phyloP scores from a whole-genome alignment of 2,113 vertebrate species.

The Eurypyga helias region DNA sequence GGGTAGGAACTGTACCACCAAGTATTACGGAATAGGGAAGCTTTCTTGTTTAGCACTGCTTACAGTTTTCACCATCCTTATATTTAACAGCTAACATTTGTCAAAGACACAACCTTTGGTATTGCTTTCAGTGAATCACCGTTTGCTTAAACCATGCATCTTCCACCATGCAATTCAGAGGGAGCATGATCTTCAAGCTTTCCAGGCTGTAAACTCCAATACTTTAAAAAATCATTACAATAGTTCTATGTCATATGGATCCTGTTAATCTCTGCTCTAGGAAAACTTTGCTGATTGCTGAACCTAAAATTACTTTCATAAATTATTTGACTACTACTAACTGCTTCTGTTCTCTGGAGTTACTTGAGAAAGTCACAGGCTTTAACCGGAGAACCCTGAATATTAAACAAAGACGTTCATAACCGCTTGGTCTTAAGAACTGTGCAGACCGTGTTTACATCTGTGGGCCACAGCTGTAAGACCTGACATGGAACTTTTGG shows the following conservation, averaged over 20 bases:
- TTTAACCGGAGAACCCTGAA: not conserved
- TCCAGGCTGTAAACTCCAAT: not conserved
- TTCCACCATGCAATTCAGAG: not conserved
- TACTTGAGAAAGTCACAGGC: not conserved
- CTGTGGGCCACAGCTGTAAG: not conserved
- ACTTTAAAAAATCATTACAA: not conserved
- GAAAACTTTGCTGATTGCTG: not conserved
- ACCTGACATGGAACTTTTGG: not conserved
- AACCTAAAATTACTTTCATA: not conserved
- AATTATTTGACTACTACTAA: not conserved
- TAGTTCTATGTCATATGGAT: not conserved
- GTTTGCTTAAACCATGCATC: not conserved
- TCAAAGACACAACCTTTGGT: not conserved
- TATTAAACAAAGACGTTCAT: not conserved
- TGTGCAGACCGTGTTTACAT: not conserved
- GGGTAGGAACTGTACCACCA: not conserved
- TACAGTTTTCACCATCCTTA: not conserved
- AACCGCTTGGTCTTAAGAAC: not conserved
- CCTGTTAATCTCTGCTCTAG: not conserved
- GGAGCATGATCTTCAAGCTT: not conserved
- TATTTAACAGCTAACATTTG: not conserved
- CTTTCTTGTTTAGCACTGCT: not conserved
- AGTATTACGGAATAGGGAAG: not conserved
- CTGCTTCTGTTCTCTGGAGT: not conserved
- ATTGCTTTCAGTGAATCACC: not conserved